Percentiles rank a stretch among this genome's conserved stretches.
phyloP scores from a whole-genome alignment of 1,140 invertebrate genomes.

The Drosophila ogumai region DNA sequence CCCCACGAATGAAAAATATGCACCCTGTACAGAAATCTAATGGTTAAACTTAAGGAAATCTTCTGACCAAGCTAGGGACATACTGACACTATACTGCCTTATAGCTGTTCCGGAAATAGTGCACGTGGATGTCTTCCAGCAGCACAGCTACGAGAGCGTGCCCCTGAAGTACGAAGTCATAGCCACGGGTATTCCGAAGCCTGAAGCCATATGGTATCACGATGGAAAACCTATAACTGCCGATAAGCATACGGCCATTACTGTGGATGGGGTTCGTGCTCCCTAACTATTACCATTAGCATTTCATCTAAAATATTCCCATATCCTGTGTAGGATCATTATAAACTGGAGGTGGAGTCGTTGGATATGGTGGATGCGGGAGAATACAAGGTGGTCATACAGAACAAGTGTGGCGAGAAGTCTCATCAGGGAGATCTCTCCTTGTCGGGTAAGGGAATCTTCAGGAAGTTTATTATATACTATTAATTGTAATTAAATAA shows the following conservation, averaged over 20 bases:
- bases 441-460: constrained; percentile 87
- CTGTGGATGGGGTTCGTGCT: constrained; percentile 87
- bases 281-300: neutral
- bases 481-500: neutral
- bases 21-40: constrained; percentile 40
- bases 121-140: constrained; percentile 90
- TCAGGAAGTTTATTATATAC: neutral
- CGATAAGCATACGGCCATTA: constrained; percentile 88
- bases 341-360: constrained; percentile 89
- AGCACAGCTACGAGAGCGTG: constrained; percentile 91
- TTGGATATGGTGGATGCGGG: constrained; percentile 90
- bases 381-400: constrained; percentile 90
- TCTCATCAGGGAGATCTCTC: constrained; percentile 89
- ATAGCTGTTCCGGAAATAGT: constrained; percentile 91
- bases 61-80: neutral
- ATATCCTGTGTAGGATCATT: constrained; percentile 86
- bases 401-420: constrained; percentile 91
- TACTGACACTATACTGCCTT: constrained; percentile 59
- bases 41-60: constrained; percentile 2
- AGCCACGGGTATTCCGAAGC: constrained; percentile 90
- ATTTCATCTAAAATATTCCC: neutral
- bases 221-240: constrained; percentile 89
- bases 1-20: constrained; percentile 8
- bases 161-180: constrained; percentile 90
- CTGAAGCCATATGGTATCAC: constrained; percentile 91